These are phyloP conservation scores for Brotula barbata DNA, from an alignment of 2,797 vertebrate species.

Conservation along the genomic window DNA sequence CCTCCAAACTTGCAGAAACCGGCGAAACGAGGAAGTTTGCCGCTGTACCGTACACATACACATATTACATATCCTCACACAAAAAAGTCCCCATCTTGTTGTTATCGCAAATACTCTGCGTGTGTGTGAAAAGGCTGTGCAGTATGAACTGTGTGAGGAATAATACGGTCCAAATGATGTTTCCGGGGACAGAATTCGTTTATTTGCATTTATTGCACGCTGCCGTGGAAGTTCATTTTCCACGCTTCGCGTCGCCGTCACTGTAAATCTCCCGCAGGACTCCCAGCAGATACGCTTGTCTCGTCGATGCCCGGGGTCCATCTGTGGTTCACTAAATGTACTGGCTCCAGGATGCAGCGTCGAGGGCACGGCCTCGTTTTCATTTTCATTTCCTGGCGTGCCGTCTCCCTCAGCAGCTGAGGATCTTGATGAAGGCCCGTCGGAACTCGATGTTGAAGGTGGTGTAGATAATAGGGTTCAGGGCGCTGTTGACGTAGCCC, in stretches of 20 bases:
- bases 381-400: slow-evolving; percentile 41
- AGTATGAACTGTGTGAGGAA: slow-evolving; percentile 18
- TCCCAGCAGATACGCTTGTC: slow-evolving; percentile 7
- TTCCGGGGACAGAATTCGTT: slow-evolving; percentile 10
- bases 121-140: slow-evolving; percentile 19
- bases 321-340: slow-evolving; percentile 23
- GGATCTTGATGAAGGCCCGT: slow-evolving; percentile 93
- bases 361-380: slow-evolving; percentile 31
- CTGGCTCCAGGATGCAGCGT: slow-evolving; percentile 4
- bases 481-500: slow-evolving; percentile 92
- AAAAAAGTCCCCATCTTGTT: slow-evolving; percentile 41
- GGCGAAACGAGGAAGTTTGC: slow-evolving; percentile 21
- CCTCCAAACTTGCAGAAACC: slow-evolving; percentile 24
- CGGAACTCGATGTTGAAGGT: slow-evolving; percentile 95
- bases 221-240: slow-evolving; percentile 5
- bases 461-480: slow-evolving; percentile 94
- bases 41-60: slow-evolving; percentile 34
- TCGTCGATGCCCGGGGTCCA: slow-evolving; percentile 4
- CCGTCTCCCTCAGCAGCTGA: slow-evolving; percentile 83
- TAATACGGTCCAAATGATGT: slow-evolving; percentile 39
- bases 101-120: slow-evolving; percentile 35
- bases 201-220: slow-evolving; percentile 32
- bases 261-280: not conserved
- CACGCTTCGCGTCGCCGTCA: slow-evolving; percentile 2
- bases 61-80: slow-evolving; percentile 48